Base-by-base conservation (phyloP, 2,113 vertebrate species). In the Columba livia region DNA sequence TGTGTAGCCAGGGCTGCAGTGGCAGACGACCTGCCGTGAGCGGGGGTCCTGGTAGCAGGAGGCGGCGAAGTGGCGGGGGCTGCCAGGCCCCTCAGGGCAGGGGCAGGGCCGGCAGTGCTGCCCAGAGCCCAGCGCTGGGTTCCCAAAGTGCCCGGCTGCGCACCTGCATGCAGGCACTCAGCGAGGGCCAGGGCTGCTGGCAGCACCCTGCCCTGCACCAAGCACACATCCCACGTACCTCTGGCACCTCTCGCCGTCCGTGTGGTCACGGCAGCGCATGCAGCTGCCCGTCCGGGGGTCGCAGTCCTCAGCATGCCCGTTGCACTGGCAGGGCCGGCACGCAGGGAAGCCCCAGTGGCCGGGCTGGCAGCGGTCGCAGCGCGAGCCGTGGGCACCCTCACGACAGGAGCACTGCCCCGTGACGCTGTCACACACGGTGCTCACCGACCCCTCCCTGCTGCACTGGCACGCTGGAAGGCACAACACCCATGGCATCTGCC, bases 301-400 rank as follows among this genome's bases (percentile, higher is more conserved):
- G 0, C 99, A 99, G 36, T 98, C 97, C 15, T 99, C 98, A 0
- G 99, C 91, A 0, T 98, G 99, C 20, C 99, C 98, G 0, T 99
- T 99, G 92, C 99, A 99, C 75, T 98, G 98, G 96, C 99, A 99
- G 1, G 97, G 98, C 56, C 94, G 98, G 96, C 99, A 99, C 90
- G 85, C 91, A 1, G 99, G 99, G 97, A 99, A 99, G 72, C 99
- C 99, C 99, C 99, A 99, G 97, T 99, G 97, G n/a, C 99, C 99
- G 0, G 95, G 95, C 93, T 99, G 99, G 92, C 99, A 99, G 44
- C 97, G 98, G 72, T 99, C 98, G 1, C 99, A 99, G 38, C 93
- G 98, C 28, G 91, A 97, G 9, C 99, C 99, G 4, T 99, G 99
- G 12, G 98, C 98, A 7, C 99, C 99, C 1, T 98, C 89, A 2